Evolutionary conservation across 2,113 vertebrate genomes (phyloP).

Genomic region (Telmatochromis sp.): DNA sequence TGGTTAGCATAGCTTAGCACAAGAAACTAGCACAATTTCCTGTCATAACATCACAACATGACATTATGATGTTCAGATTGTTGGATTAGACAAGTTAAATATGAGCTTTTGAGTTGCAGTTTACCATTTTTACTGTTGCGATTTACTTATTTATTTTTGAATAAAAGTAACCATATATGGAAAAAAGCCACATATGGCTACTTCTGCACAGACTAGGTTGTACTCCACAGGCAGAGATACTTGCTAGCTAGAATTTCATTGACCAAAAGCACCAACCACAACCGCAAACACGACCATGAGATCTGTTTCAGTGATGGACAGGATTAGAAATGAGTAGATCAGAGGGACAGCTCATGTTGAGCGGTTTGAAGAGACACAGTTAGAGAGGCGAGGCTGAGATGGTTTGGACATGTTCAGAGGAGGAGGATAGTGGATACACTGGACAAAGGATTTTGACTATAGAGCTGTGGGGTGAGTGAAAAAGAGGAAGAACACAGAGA

Average conservation of each 20-base stretch:
- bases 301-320: neutral
- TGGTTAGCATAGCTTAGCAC: neutral
- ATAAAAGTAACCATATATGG: neutral
- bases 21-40: neutral
- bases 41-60: neutral
- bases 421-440: neutral
- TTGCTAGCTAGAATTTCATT: neutral
- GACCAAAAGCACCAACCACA: neutral
- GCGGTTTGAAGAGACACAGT: neutral
- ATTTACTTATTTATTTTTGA: neutral
- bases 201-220: neutral
- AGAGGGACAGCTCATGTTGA: neutral
- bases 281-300: neutral
- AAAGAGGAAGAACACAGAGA: neutral
- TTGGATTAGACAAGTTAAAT: neutral
- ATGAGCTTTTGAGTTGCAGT: neutral
- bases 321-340: neutral
- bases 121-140: neutral
- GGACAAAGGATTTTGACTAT: neutral
- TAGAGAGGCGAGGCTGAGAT: neutral
- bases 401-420: neutral
- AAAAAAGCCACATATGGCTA: neutral
- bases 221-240: neutral
- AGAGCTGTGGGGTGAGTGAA: neutral
- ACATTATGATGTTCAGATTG: neutral